Evolutionary conservation across 2,797 vertebrate genomes (phyloP), one percentile per base, ranked within the genome.

Genomic region (Clarias platycephalus): DNA sequence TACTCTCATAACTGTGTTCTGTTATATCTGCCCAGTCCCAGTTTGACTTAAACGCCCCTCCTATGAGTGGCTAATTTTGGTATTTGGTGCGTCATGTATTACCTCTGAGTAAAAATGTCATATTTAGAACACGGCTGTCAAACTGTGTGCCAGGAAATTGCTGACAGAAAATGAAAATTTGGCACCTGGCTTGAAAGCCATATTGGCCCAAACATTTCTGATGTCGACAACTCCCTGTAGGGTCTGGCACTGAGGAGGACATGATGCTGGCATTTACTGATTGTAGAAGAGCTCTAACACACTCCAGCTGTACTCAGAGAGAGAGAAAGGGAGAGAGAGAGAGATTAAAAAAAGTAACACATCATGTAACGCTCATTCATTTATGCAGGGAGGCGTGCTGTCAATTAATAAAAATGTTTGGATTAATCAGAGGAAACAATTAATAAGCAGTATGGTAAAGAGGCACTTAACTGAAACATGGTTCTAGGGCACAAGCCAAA

Each of bases 241-340:
- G 31, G 5, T 64, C 83, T 74, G 60, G 72, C 40, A 6, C 62
- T 13, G 74, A 80, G 22, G 6, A 53, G n/a, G 49, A 84, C 76
- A 82, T 71, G 53, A 77, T 55, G 16, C 60, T 80, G 74, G 62
- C 79, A 84, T 85, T 85, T 84, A 2, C 78, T 44, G 67, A 44
- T 84, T 83, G 28, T 81, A 64, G 85, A 82, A 80, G 66, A 80
- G 44, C n/a, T 58, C 63, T 58, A 68, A 57, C 24, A 2, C 24
- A 55, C 68, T 64, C 64, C 49, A 58, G 20, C 49, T 26, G 31
- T 16, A 80, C 57, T 22, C 40, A 20, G 18, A 75, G 20, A 5
- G 76, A 67, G 13, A 60, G 31, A 26, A 12, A 62, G 24, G 4
- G 4, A 24, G 3, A 70, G 5, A 60, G 1, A 67, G 20, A 34